These are phyloP conservation scores for Nipponia nippon DNA, from an alignment of 2,113 vertebrate genomes.

Conservation along the genomic window DNA sequence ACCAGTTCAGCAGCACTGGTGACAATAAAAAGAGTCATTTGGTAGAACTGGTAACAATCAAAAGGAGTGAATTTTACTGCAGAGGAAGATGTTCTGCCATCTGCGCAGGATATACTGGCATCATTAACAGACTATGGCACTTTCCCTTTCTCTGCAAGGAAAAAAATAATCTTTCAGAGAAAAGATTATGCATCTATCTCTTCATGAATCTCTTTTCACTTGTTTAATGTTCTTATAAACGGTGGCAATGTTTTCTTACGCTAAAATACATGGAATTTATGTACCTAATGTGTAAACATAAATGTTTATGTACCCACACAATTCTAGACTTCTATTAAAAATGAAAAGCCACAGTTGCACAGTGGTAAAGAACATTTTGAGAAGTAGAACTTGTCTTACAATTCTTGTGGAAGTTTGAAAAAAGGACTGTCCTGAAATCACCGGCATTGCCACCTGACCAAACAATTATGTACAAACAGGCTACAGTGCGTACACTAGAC, in stretches of 20 bases:
- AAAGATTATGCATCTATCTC: neutral
- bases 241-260: neutral
- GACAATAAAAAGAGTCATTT: neutral
- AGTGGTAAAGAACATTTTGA: neutral
- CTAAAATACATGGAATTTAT: neutral
- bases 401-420: neutral
- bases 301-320: neutral
- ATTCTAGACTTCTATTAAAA: neutral
- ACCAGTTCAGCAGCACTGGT: neutral
- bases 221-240: neutral
- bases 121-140: neutral
- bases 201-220: neutral
- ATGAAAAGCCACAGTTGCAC: neutral
- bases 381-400: neutral
- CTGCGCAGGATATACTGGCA: neutral
- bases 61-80: neutral
- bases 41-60: neutral
- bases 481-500: neutral
- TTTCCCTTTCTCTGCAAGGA: neutral
- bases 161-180: neutral
- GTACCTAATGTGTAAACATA: neutral
- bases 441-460: neutral
- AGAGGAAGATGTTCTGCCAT: neutral
- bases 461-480: fast-evolving
- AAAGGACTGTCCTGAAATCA: neutral